A percentile compares a stretch with the other conserved stretches of the same genome.
These are phyloP conservation scores for Melangyna quadrimaculata DNA, from an alignment of 2,888 invertebrate genomes.

Conservation along the genomic window DNA sequence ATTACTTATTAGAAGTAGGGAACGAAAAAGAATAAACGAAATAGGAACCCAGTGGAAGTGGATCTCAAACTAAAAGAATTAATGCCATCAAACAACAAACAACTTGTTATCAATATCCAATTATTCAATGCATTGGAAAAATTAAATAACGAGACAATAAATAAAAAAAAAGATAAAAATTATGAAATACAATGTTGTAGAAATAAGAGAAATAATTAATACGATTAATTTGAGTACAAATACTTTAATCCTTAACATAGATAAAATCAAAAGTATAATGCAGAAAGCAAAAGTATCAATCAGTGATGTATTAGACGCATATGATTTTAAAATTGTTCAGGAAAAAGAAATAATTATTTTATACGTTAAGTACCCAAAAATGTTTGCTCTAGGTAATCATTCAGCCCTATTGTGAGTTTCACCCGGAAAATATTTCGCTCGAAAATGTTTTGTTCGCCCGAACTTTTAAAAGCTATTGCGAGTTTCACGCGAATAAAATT, in stretches of 20 bases:
- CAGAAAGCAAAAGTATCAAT: neutral
- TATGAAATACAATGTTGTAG: neutral
- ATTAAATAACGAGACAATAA: neutral
- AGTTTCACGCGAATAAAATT: no score
- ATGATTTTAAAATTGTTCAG: neutral
- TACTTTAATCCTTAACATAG: neutral
- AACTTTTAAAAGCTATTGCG: no score
- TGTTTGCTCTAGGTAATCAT: no score
- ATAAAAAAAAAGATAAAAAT: neutral
- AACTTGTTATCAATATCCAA: neutral
- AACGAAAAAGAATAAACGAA: neutral
- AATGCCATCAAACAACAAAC: neutral
- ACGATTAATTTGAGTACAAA: neutral
- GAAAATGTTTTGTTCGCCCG: no score
- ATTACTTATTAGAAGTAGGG: neutral
- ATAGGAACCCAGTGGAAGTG: neutral
- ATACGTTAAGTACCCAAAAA: no score
- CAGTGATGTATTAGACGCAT: neutral
- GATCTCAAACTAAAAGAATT: neutral
- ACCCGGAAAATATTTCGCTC: no score
- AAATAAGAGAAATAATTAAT: neutral
- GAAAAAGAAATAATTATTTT: no score
- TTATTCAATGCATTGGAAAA: neutral
- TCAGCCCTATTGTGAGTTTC: no score
- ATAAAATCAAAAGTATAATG: neutral